Percentiles rank a stretch among this genome's conserved stretches.
These are phyloP conservation scores for Leistus spinibarbis DNA, from an alignment of 2,888 invertebrate species.

Conservation along the genomic window DNA sequence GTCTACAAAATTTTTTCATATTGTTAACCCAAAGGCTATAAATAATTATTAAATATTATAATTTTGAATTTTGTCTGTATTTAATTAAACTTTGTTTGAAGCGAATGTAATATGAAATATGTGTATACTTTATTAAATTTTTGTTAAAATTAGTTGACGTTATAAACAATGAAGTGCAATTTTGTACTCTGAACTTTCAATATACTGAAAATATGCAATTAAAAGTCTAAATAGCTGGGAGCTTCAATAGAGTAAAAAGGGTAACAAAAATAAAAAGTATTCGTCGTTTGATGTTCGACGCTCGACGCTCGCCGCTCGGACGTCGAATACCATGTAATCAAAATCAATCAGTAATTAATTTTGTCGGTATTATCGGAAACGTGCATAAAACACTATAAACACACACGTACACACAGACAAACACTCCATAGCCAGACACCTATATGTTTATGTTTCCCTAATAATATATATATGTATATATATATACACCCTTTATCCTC, in stretches of 20 bases:
- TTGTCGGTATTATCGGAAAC: neutral
- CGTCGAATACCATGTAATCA: neutral
- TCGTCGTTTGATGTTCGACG: neutral
- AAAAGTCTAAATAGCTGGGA: neutral
- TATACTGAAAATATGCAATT: neutral
- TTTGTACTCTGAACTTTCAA: no score
- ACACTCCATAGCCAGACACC: no score
- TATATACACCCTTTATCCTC: neutral
- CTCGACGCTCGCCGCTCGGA: neutral
- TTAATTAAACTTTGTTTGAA: neutral
- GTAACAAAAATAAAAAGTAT: neutral
- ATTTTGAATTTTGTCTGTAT: neutral
- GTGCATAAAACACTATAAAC: neutral
- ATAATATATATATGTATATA: neutral
- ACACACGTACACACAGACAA: neutral
- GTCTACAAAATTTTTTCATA: no score
- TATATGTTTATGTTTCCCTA: no score
- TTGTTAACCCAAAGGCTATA: no score
- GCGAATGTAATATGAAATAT: neutral
- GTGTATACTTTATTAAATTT: neutral
- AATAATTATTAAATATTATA: no score
- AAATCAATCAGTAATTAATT: neutral
- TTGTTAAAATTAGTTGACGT: neutral
- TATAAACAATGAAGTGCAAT: neutral
- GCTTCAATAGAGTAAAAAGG: neutral